Percentiles rank a stretch among this genome's conserved stretches.
phyloP scores from a whole-genome alignment of 2,113 vertebrate genomes.

The Chionis minor region DNA sequence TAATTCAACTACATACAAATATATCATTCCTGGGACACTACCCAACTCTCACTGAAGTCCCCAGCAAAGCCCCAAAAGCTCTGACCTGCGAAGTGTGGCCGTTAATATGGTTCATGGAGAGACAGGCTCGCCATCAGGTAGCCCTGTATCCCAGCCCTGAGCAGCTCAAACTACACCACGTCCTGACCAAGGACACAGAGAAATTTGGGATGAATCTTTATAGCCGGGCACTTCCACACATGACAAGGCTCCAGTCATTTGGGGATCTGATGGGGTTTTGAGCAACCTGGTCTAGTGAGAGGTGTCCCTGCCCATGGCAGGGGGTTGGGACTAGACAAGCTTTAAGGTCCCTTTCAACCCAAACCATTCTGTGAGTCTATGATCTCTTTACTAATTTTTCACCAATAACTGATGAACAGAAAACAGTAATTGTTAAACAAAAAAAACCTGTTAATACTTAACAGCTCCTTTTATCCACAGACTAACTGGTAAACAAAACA shows the following conservation, averaged over 20 bases:
- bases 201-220: neutral
- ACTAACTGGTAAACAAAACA: neutral
- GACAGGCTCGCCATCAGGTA: neutral
- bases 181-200: neutral
- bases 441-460: neutral
- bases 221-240: neutral
- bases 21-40: neutral
- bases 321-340: neutral
- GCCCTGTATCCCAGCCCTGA: neutral
- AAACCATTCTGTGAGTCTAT: neutral
- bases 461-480: neutral
- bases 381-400: neutral
- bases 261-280: neutral
- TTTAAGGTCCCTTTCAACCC: neutral
- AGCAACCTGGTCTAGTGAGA: neutral
- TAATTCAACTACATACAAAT: neutral
- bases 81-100: neutral
- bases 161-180: fast-evolving
- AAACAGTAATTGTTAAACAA: neutral
- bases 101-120: neutral
- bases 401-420: neutral
- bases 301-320: neutral
- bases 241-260: neutral
- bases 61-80: neutral
- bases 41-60: neutral